phyloP scores from a whole-genome alignment of 2,888 invertebrate species.

The Melieria picta region DNA sequence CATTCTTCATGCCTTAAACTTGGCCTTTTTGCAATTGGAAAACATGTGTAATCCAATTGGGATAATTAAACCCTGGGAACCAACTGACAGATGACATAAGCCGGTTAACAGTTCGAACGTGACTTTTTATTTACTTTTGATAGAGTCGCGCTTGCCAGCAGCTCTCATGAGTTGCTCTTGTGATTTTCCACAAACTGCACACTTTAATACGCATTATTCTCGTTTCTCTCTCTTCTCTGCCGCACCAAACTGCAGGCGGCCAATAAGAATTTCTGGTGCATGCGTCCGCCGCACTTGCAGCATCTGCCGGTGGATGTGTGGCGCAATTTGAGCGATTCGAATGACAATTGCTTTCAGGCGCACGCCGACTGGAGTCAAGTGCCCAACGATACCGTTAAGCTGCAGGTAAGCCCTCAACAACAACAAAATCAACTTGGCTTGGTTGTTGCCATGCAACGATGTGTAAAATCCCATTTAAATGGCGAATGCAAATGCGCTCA shows the following conservation, averaged over 20 bases:
- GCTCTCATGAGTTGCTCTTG: no score
- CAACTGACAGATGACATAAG: no score
- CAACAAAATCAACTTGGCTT: not conserved
- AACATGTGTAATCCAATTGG: no score
- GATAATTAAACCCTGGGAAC: no score
- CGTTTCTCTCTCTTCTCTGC: not conserved
- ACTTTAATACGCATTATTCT: not conserved
- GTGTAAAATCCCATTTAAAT: not conserved
- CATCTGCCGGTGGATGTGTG: conserved; percentile 70
- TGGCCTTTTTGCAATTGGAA: no score
- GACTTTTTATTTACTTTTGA: no score
- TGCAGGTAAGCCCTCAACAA: conserved; percentile 48
- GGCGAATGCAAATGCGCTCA: not conserved
- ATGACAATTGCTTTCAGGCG: conserved; percentile 70
- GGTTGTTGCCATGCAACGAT: conserved; percentile 9
- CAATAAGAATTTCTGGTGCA: conserved; percentile 77
- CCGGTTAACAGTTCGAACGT: no score
- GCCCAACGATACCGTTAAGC: conserved; percentile 44
- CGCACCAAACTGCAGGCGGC: conserved; percentile 67
- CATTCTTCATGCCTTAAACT: no score
- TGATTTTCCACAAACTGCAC: no score
- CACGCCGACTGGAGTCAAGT: conserved; percentile 65
- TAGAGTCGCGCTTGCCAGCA: no score
- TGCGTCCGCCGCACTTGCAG: conserved; percentile 70
- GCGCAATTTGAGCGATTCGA: conserved; percentile 76